Evolutionary conservation across 1,140 invertebrate species (phyloP).

Genomic region (Conopomorpha cramerella): DNA sequence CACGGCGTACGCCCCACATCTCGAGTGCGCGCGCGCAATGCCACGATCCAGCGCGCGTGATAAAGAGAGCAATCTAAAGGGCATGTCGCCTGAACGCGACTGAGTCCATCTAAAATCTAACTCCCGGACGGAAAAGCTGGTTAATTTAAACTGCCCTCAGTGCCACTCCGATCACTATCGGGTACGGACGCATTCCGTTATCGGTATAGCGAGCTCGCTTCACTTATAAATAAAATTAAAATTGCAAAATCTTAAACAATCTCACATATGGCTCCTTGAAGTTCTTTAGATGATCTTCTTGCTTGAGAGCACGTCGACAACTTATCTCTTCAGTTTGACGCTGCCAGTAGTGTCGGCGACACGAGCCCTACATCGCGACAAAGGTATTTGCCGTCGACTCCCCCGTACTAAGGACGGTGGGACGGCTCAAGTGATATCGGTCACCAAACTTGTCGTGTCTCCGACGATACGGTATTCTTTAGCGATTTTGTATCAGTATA

Average conservation of each 20-base stretch:
- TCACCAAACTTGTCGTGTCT: too few species aligned
- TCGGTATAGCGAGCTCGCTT: conserved; percentile 49
- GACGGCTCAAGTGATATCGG: too few species aligned
- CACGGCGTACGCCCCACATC: too few species aligned
- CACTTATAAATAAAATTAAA: conserved; percentile 58
- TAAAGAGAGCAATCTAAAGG: too few species aligned
- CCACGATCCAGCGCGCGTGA: too few species aligned
- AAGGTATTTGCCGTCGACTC: too few species aligned
- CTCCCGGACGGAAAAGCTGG: conserved; percentile 13
- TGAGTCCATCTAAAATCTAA: conserved; percentile 42
- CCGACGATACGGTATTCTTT: too few species aligned
- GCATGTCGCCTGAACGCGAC: too few species aligned
- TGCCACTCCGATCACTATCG: conserved; percentile 40
- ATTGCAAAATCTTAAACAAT: conserved; percentile 53
- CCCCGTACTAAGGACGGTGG: too few species aligned
- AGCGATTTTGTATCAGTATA: conserved; percentile 36
- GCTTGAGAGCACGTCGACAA: conserved; percentile 12
- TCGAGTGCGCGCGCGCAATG: too few species aligned
- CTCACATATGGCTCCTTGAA: conserved; percentile 51
- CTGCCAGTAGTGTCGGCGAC: too few species aligned
- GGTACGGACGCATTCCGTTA: conserved; percentile 41
- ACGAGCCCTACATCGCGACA: too few species aligned
- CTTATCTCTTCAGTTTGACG: conserved; percentile 44
- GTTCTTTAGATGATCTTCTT: conserved; percentile 39
- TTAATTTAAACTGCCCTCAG: conserved; percentile 45